Evolutionary conservation across 2,113 vertebrate genomes (phyloP).

Genomic region (Lophius piscatorius): DNA sequence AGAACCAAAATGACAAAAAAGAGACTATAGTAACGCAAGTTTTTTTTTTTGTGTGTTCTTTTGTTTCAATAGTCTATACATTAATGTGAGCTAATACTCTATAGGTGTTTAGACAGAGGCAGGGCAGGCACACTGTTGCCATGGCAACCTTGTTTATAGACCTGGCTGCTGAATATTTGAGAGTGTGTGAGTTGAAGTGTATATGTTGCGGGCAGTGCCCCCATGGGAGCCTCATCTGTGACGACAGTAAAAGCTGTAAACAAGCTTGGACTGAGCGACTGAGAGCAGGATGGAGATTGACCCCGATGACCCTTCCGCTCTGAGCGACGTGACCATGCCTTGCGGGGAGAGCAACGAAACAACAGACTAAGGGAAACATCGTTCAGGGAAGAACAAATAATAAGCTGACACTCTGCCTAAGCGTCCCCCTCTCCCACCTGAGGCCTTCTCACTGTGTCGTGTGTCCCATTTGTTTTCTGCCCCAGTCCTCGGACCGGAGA

Average conservation of each 20-base stretch:
- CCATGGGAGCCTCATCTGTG: constrained; percentile 42
- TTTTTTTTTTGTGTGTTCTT: neutral
- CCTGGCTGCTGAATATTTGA: constrained; percentile 13
- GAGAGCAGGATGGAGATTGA: constrained; percentile 39
- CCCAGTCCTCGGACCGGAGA: constrained; percentile 27
- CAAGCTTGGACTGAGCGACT: constrained; percentile 48
- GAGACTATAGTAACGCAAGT: neutral
- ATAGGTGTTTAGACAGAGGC: constrained; percentile 47
- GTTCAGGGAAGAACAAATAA: constrained; percentile 49
- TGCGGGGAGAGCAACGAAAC: constrained; percentile 20
- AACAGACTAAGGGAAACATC: constrained; percentile 33
- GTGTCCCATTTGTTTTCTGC: constrained; percentile 40
- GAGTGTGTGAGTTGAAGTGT: constrained; percentile 16
- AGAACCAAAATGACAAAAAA: neutral
- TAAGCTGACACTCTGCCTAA: constrained; percentile 45
- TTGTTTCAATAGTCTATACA: constrained; percentile 6
- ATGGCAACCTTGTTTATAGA: constrained; percentile 62
- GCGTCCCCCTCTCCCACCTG: constrained; percentile 53
- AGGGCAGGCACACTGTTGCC: constrained; percentile 62
- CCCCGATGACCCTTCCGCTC: constrained; percentile 53
- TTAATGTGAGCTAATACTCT: constrained; percentile 12
- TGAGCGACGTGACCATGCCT: constrained; percentile 8
- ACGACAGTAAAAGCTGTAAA: constrained; percentile 63
- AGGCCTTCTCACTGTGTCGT: constrained; percentile 37
- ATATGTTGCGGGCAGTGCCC: constrained; percentile 5